These are phyloP conservation scores for Carposina sasakii DNA, from an alignment of 1,140 invertebrate genomes.

Conservation along the genomic window DNA sequence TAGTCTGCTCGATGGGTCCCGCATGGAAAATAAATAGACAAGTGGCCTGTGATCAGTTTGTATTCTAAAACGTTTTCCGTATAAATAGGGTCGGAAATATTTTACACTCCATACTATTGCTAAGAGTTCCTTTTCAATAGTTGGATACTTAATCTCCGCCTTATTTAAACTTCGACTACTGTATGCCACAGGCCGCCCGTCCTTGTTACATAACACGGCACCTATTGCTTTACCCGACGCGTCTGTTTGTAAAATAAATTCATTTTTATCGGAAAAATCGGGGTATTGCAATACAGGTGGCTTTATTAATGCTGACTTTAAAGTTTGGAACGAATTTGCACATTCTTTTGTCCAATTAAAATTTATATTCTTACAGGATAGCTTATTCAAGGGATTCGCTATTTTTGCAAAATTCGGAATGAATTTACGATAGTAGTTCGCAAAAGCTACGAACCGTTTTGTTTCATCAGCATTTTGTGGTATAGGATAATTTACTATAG, in stretches of 20 bases:
- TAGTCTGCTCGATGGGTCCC: constrained; percentile 19
- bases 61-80: constrained; percentile 44
- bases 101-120: constrained; percentile 66
- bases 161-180: constrained; percentile 51
- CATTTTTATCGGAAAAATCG: constrained; percentile 27
- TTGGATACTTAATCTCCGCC: constrained; percentile 54
- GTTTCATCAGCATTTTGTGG: constrained; percentile 51
- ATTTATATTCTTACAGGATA: constrained; percentile 40
- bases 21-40: constrained; percentile 25
- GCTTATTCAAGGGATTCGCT: constrained; percentile 34
- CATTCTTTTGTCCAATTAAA: constrained; percentile 29
- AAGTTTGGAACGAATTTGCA: constrained; percentile 35
- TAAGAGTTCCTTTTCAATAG: constrained; percentile 68
- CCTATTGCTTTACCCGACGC: constrained; percentile 38
- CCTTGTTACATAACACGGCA: constrained; percentile 40
- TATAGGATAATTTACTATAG: constrained; percentile 45
- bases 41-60: constrained; percentile 61
- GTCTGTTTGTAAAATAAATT: constrained; percentile 49
- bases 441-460: constrained; percentile 60
- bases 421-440: constrained; percentile 59
- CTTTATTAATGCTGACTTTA: constrained; percentile 24
- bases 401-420: constrained; percentile 47
- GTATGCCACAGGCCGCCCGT: constrained; percentile 51
- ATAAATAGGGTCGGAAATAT: constrained; percentile 59
- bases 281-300: constrained; percentile 33